phyloP scores from a whole-genome alignment of 1,140 invertebrate genomes.

The Zaprionus vittiger region DNA sequence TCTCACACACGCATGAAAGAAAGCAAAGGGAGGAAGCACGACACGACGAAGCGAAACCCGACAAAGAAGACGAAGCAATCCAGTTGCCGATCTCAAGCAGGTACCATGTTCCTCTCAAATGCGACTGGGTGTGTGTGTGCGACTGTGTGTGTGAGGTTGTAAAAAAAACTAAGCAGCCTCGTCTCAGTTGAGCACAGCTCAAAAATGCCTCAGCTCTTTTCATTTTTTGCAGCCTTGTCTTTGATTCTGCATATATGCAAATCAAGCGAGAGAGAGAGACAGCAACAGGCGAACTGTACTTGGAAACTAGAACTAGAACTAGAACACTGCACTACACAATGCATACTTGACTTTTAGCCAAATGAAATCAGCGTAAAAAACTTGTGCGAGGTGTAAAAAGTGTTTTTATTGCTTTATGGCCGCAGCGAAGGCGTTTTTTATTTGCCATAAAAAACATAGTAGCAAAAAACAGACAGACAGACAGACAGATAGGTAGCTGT shows the following conservation, averaged over 20 bases:
- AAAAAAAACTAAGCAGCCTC: slow-evolving; percentile 38
- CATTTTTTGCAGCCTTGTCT: slow-evolving; percentile 21
- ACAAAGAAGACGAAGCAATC: slow-evolving; percentile 26
- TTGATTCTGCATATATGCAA: slow-evolving; percentile 68
- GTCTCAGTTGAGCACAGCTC: slow-evolving; percentile 45
- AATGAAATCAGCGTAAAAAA: slow-evolving; percentile 30
- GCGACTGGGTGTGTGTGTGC: neutral
- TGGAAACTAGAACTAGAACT: slow-evolving; percentile 13
- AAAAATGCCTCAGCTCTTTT: slow-evolving; percentile 46
- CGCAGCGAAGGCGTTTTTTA: slow-evolving; percentile 50
- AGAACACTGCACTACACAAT: slow-evolving; percentile 19
- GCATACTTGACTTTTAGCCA: slow-evolving; percentile 44
- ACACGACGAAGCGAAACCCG: slow-evolving; percentile 31
- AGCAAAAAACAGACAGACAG: slow-evolving; percentile 44
- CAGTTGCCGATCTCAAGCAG: slow-evolving; percentile 53
- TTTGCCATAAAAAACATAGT: slow-evolving; percentile 50
- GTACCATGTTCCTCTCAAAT: slow-evolving; percentile 41
- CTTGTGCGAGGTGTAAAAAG: slow-evolving; percentile 42
- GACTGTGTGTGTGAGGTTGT: slow-evolving; percentile 26
- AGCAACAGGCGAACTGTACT: slow-evolving; percentile 7
- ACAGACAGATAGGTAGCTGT: slow-evolving; percentile 34
- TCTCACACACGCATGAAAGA: slow-evolving; percentile 35
- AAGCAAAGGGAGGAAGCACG: slow-evolving; percentile 48
- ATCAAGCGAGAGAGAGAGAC: slow-evolving; percentile 53
- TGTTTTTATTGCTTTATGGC: slow-evolving; percentile 66